phyloP scores from a whole-genome alignment of 1,140 invertebrate genomes.

The Nymphalis io region DNA sequence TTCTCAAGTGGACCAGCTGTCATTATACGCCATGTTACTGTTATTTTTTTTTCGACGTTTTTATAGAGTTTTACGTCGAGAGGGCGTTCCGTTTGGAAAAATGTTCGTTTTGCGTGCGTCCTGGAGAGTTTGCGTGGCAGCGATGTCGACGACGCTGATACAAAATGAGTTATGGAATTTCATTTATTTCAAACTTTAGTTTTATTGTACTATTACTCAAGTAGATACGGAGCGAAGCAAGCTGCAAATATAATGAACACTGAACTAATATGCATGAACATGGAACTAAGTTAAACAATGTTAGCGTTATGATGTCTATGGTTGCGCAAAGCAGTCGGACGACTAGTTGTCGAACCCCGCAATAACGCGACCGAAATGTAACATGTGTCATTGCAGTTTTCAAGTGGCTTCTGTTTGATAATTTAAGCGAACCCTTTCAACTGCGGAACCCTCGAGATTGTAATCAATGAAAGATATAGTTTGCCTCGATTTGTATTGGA shows the following conservation, averaged over 20 bases:
- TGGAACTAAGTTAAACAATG: constrained; percentile 31
- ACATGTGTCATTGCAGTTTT: constrained; percentile 79
- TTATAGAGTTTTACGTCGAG: constrained; percentile 79
- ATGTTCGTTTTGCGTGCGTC: constrained; percentile 80
- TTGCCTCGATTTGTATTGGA: constrained; percentile 54
- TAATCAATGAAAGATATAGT: constrained; percentile 69
- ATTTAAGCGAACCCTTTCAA: constrained; percentile 72
- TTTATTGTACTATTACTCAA: constrained; percentile 22
- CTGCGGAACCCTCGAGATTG: constrained; percentile 52
- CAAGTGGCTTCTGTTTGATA: constrained; percentile 77
- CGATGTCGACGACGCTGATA: constrained; percentile 65
- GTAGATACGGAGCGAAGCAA: constrained; percentile 13
- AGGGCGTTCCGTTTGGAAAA: constrained; percentile 78
- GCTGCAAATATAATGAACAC: constrained; percentile 41
- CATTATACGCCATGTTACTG: constrained; percentile 82
- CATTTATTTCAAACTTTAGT: constrained; percentile 57
- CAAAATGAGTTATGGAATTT: constrained; percentile 73
- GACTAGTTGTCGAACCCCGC: constrained; percentile 47
- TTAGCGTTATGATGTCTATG: constrained; percentile 29
- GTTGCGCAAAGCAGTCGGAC: constrained; percentile 26
- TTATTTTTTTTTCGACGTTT: constrained; percentile 80
- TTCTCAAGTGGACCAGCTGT: constrained; percentile 82
- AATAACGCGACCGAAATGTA: constrained; percentile 57
- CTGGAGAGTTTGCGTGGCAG: constrained; percentile 73
- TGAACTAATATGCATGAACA: constrained; percentile 25